phyloP scores from a whole-genome alignment of 2,888 invertebrate species.

The Scaptomyza flava region DNA sequence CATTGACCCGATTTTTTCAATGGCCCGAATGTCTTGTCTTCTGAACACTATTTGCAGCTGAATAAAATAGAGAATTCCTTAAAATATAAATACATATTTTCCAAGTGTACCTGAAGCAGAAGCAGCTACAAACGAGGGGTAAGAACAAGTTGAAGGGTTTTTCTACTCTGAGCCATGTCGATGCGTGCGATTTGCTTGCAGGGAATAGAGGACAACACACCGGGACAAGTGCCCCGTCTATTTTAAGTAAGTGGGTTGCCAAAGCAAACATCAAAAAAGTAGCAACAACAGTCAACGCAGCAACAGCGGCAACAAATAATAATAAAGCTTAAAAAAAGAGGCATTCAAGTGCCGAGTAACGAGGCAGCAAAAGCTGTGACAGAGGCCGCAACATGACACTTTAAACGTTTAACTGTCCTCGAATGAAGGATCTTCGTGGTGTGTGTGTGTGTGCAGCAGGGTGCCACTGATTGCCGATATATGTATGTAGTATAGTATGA shows the following conservation, averaged over 20 bases:
- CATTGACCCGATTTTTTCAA: too few species aligned
- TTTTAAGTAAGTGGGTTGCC: constrained; percentile 75
- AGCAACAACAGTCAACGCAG: constrained; percentile 14
- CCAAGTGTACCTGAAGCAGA: constrained; percentile 6
- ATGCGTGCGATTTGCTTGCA: constrained; percentile 75
- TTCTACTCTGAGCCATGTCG: constrained; percentile 51
- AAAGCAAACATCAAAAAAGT: constrained; percentile 72
- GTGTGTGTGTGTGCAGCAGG: too few species aligned
- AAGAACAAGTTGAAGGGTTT: constrained; percentile 67
- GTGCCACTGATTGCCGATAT: constrained; percentile 52
- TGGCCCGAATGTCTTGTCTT: too few species aligned
- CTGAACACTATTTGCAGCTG: background rate
- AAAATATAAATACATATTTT: background rate
- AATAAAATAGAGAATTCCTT: background rate
- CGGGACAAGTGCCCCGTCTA: constrained; percentile 51
- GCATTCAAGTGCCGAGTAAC: constrained; percentile 56
- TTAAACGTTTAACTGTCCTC: constrained; percentile 73
- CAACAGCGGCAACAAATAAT: constrained; percentile 58
- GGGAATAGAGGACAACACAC: constrained; percentile 26
- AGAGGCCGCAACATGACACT: constrained; percentile 67
- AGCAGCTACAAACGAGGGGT: constrained; percentile 4
- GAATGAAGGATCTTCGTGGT: constrained; percentile 10
- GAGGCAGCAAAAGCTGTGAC: constrained; percentile 54
- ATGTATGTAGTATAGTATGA: too few species aligned
- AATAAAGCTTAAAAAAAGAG: constrained; percentile 60